Evolutionary conservation across 1,140 invertebrate genomes (phyloP).

Genomic region (Matsumurasca onukii): DNA sequence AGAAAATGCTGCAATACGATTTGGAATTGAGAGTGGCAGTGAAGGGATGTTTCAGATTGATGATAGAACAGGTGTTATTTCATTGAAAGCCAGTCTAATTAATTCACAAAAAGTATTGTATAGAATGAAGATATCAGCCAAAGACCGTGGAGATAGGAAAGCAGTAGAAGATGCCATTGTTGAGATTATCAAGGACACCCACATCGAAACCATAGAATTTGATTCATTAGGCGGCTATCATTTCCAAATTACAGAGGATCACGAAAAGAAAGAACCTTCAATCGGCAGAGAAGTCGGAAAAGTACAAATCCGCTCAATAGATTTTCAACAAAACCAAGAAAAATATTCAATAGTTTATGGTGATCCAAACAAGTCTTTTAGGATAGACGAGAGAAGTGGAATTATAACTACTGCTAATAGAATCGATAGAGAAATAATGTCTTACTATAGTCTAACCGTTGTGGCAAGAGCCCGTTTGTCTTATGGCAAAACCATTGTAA

Average conservation of each 20-base stretch:
- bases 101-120: constrained; percentile 66
- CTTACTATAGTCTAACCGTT: constrained; percentile 74
- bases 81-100: constrained; percentile 62
- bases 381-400: constrained; percentile 76
- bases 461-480: constrained; percentile 67
- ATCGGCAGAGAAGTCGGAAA: constrained; percentile 71
- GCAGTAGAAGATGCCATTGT: constrained; percentile 74
- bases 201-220: constrained; percentile 70
- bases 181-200: constrained; percentile 72
- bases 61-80: constrained; percentile 70
- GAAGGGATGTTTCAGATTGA: constrained; percentile 78
- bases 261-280: constrained; percentile 53
- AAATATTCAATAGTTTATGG: constrained; percentile 83
- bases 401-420: constrained; percentile 73
- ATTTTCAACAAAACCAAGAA: constrained; percentile 51
- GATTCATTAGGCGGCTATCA: constrained; percentile 71
- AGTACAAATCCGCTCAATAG: constrained; percentile 61
- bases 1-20: constrained; percentile 78
- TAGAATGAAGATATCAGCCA: constrained; percentile 71
- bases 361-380: constrained; percentile 74
- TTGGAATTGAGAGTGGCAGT: constrained; percentile 72
- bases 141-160: constrained; percentile 71
- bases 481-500: constrained; percentile 71
- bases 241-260: constrained; percentile 78
- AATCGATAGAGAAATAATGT: constrained; percentile 81